Base-by-base conservation (phyloP, 2,888 invertebrate genomes). In the Cetonia aurata region DNA sequence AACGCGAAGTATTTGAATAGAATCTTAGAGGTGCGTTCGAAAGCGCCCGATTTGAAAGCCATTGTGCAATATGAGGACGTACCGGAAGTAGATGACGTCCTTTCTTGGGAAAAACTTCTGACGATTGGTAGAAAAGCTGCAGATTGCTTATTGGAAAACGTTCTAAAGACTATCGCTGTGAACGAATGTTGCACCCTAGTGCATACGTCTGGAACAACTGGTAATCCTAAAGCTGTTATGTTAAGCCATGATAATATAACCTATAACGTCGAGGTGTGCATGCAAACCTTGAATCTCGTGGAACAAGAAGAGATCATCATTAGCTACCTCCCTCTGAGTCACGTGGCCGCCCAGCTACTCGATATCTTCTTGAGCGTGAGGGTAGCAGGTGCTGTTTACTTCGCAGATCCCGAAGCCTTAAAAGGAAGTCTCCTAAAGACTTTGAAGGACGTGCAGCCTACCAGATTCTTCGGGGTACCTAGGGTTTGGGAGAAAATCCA, bases 401-500 rank as follows among this genome's bases (percentile, higher is more conserved):
- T 96, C 85, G 96, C 95, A n/a, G 93, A 95, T 80, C 94, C 93
- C 75, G 93, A 96, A 84, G 96, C 96, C 1, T 85, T 97, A 3
- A 96, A 94, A 84, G 96, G 95, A 65, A 90, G 90, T 69, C 85
- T 96, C 69, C 87, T 95, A 1, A 90, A 92, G 71, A 93, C 94
- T 0, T 85, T 96, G 73, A 87, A 88, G 78, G 91, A 92, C 83
- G 93, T 93, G 10, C 88, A 90, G 73, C 97, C 97, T 0, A 96
- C 96, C 6, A 87, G 89, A 72, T 95, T 97, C 79, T 85, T 97
- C 74, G 96, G 92, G 1, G 96, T 97, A 2, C 97, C 97, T 12
- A 88, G 97, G 77, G 96, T 97, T 3, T 97, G 92, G 92, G 97
- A 97, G 84, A 97, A 97, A 84, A 95, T 97, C 84, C 89, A 93